Percentiles rank a stretch among this genome's conserved stretches.
phyloP scores from a whole-genome alignment of 2,113 vertebrate genomes.

The Nymphicus hollandicus region DNA sequence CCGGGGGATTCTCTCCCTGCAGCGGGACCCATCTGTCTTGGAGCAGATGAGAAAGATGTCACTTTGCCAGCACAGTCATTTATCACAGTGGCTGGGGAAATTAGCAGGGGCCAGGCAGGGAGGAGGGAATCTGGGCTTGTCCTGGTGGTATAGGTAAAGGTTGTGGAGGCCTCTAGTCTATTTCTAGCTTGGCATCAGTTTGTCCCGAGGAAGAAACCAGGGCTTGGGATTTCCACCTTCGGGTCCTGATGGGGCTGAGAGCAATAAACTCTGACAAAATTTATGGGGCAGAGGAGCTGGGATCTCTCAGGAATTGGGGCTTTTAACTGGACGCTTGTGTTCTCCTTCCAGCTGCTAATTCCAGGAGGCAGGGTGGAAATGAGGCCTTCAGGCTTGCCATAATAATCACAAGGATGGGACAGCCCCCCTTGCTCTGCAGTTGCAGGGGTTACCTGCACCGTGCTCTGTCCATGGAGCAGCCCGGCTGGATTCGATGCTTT shows the following conservation, averaged over 20 bases:
- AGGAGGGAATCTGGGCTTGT: not conserved
- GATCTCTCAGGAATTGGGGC: not conserved
- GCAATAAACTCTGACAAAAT: not conserved
- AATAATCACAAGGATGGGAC: not conserved
- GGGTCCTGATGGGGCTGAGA: rapidly evolving
- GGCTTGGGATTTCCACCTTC: not conserved
- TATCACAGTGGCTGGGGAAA: conserved; percentile 42
- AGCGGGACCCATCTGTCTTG: conserved; percentile 37
- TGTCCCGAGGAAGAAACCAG: not conserved
- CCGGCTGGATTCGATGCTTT: rapidly evolving
- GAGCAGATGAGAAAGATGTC: conserved; percentile 69
- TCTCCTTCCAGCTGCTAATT: not conserved
- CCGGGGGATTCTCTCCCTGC: not conserved
- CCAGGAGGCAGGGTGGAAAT: not conserved
- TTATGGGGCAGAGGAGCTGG: not conserved
- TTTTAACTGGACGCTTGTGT: not conserved
- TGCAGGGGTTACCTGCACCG: not conserved
- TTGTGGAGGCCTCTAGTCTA: not conserved
- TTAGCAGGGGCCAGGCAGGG: conserved; percentile 4
- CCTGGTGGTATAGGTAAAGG: not conserved
- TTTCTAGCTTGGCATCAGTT: not conserved
- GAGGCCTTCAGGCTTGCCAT: not conserved
- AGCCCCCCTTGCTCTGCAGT: rapidly evolving
- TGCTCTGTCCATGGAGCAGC: not conserved
- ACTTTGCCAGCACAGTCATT: conserved; percentile 49